Conservation (phyloP, 2,113 vertebrate genomes). For the Protobothrops mucrosquamatus region DNA sequence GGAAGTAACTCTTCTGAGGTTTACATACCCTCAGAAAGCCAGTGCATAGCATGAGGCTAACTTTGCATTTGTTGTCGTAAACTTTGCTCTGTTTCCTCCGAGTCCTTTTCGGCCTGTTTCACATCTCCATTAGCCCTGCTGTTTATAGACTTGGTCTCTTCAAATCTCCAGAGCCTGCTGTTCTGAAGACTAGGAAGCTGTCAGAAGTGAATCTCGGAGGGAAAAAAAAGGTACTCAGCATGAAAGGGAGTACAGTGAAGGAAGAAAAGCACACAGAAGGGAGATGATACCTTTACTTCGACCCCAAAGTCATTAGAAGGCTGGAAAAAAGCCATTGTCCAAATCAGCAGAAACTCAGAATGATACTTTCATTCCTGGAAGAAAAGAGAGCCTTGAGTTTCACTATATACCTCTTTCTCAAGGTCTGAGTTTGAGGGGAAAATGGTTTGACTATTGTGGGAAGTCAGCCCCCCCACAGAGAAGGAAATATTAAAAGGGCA, state of each 20-base stretch:
- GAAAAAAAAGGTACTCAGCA: background rate
- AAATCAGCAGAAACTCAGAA: background rate
- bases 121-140: constrained; percentile 1
- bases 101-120: background rate
- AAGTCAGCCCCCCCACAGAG: too few relatives aligned
- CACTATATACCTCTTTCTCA: too few relatives aligned
- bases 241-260: background rate
- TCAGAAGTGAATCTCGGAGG: background rate
- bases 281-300: background rate
- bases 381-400: background rate
- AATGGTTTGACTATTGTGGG: background rate
- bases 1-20: background rate
- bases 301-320: background rate
- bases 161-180: background rate
- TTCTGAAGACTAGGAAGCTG: background rate
- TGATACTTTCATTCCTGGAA: background rate
- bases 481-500: too few relatives aligned
- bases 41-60: background rate
- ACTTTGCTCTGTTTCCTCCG: background rate
- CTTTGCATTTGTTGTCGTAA: background rate
- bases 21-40: background rate
- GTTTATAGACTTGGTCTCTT: background rate
- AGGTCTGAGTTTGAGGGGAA: background rate
- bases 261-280: background rate
- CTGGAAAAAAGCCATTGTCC: background rate